Evolutionary conservation across 2,888 invertebrate species (phyloP).

Genomic region (Acheta domesticus): DNA sequence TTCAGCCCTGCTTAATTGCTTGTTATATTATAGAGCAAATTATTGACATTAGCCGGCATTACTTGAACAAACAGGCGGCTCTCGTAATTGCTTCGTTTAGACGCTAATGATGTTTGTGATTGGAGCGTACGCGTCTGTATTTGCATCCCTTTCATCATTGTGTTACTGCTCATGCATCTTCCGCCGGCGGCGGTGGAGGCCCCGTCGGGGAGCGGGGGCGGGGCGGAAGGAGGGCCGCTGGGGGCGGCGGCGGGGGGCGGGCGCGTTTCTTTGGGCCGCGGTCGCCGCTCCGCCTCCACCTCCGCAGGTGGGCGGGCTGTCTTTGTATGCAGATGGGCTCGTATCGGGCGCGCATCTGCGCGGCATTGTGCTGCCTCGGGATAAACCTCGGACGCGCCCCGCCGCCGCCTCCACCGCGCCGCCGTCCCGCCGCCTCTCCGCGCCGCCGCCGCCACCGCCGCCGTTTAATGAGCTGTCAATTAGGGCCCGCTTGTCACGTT

Average conservation of each 20-base stretch:
- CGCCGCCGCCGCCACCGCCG: background rate
- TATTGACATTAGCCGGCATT: constrained; percentile 24
- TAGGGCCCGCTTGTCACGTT: constrained; percentile 18
- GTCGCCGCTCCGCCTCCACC: background rate
- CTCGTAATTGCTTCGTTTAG: constrained; percentile 28
- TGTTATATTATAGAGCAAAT: constrained; percentile 25
- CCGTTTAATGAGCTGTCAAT: constrained; percentile 18
- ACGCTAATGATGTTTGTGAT: constrained; percentile 29
- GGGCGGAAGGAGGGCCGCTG: background rate
- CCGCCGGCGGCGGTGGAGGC: background rate
- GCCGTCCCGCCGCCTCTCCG: background rate
- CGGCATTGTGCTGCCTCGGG: constrained; percentile 8
- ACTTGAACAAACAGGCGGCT: constrained; percentile 27
- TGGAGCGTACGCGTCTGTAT: constrained; percentile 25
- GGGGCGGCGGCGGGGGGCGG: background rate
- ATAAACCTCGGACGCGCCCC: background rate
- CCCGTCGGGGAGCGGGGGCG: background rate
- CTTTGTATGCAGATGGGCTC: background rate
- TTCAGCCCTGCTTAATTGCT: constrained; percentile 23
- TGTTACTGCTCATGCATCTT: background rate
- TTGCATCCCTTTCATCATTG: constrained; percentile 26
- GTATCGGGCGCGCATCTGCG: background rate
- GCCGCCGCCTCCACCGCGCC: background rate
- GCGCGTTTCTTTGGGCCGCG: background rate
- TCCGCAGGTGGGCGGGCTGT: background rate